Evolutionary conservation across 2,888 invertebrate species (phyloP).

Genomic region (Cheilosia vernalis): DNA sequence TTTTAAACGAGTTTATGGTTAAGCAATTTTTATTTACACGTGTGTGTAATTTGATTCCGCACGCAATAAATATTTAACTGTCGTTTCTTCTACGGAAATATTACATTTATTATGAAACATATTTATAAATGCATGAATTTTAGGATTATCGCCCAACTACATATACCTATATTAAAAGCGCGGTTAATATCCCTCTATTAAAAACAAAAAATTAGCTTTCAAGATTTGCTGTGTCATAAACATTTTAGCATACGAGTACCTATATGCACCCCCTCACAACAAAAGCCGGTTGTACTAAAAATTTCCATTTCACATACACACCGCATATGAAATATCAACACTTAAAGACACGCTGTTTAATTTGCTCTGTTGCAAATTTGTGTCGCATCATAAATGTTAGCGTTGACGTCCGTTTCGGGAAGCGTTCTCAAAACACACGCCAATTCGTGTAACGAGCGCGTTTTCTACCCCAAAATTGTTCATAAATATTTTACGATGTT

Average conservation of each 20-base stretch:
- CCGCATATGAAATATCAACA: conserved; percentile 26
- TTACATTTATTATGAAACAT: not conserved
- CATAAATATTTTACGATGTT: conserved; percentile 60
- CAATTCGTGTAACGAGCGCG: not conserved
- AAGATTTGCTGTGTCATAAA: not conserved
- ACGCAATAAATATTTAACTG: not conserved
- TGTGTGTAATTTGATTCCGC: not conserved
- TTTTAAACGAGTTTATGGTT: too few species aligned
- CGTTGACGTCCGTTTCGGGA: conserved; percentile 19
- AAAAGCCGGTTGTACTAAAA: conserved; percentile 17
- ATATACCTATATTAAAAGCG: too few species aligned
- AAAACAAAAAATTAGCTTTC: not conserved
- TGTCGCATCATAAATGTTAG: conserved; percentile 23
- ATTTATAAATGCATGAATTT: not conserved
- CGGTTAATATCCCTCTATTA: not conserved
- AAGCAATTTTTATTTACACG: too few species aligned
- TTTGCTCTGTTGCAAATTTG: conserved; percentile 27
- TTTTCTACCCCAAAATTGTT: conserved; percentile 12
- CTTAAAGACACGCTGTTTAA: conserved; percentile 12
- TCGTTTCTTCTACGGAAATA: not conserved
- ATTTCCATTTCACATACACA: conserved; percentile 19
- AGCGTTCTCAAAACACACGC: not conserved
- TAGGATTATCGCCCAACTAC: not conserved
- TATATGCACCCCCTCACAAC: not conserved
- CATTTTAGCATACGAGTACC: not conserved